Evolutionary conservation across 2,797 vertebrate genomes (phyloP), one percentile per base, ranked within the genome.

Genomic region (Buceros bicornis): DNA sequence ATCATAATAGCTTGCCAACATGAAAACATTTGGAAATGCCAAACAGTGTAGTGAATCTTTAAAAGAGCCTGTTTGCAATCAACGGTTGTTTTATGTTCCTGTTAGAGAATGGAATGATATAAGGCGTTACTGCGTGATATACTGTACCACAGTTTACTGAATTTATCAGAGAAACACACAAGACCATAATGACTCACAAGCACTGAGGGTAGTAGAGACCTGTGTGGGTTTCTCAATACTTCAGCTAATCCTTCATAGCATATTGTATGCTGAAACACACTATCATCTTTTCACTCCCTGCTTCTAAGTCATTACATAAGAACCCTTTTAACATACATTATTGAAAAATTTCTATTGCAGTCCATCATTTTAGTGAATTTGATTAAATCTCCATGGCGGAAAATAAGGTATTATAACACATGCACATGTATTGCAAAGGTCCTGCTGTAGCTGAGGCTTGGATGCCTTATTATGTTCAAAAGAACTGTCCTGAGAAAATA

Each of bases 401-500:
- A 98, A 97, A 96, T 94, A 97, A 96, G 89, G 88, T 91, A 94
- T 97, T 97, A 69, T 97, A 95, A 95, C 90, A 83, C 60, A 56
- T 57, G 69, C 62, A 82, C 82, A 96, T 86, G 6, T 69, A 67
- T 82, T 67, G 88, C n/a, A 81, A 94, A 96, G 81, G 95, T 94
- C 94, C 57, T 95, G 71, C 74, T 96, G 62, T 54, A 83, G 86
- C 9, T 16, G 33, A 53, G 40, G 58, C 47, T 93, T 37, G 80
- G 91, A 53, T 71, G 82, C 90, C 87, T 97, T 97, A 95, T 94
- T 97, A 95, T 89, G 87, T 93, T 96, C 91, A 98, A 96, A 97
- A n/a, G 65, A 97, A 97, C 90, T 93, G 92, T 97, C 97, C 92
- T 91, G 95, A 96, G 95, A 97, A 98, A 98, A 98, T 97, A 97